phyloP scores from a whole-genome alignment of 92 coral and sea anemone genomes.

The Zoanthus solanderi region DNA sequence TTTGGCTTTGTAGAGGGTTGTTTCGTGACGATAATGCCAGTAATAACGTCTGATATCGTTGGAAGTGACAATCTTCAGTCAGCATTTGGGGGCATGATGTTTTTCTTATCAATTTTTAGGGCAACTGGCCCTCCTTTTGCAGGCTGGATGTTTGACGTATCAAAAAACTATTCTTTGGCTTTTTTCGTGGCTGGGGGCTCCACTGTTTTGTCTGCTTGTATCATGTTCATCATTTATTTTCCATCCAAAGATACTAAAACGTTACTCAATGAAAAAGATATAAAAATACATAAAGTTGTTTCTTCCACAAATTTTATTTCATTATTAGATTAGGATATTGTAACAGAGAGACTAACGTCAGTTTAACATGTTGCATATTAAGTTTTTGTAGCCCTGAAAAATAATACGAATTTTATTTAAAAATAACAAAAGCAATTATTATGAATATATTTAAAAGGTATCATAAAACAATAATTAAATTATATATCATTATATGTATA shows the following conservation, averaged over 20 bases:
- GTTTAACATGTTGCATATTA: not conserved
- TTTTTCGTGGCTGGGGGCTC: constrained; percentile 21
- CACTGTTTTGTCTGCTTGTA: constrained; percentile 14
- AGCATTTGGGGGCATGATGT: constrained; percentile 36
- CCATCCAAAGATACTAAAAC: not conserved
- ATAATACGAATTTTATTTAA: no score
- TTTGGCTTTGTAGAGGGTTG: constrained; percentile 40
- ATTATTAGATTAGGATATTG: not conserved
- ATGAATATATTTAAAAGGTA: no score
- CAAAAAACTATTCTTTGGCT: constrained; percentile 23
- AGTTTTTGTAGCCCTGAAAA: no score
- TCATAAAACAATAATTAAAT: no score
- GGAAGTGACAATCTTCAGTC: constrained; percentile 12
- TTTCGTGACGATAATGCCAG: constrained; percentile 43
- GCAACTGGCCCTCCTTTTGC: constrained; percentile 34
- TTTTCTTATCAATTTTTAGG: constrained; percentile 32
- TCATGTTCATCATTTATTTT: constrained; percentile 2
- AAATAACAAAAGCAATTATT: no score
- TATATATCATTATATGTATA: no score
- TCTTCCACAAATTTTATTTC: not conserved
- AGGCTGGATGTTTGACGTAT: constrained; percentile 41
- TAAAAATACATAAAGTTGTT: not conserved
- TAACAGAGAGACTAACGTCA: constrained; percentile 27
- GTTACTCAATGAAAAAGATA: not conserved
- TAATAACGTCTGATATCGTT: constrained; percentile 41